Evolutionary conservation across 2,888 invertebrate species (phyloP).

Genomic region (Bembecia ichneumoniformis): DNA sequence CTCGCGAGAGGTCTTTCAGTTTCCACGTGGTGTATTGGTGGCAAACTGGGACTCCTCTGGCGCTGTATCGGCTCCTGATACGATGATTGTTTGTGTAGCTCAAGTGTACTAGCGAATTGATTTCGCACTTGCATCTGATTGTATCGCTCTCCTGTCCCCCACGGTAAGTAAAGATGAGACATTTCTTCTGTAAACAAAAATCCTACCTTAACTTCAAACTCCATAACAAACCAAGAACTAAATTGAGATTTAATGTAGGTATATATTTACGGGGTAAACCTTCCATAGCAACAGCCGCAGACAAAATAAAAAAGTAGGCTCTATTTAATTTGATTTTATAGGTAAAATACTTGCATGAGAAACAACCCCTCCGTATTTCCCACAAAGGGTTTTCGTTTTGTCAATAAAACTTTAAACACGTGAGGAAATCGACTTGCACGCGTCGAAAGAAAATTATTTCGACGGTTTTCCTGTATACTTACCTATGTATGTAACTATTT

Average conservation of each 20-base stretch:
- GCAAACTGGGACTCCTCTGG: constrained; percentile 78
- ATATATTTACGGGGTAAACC: constrained; percentile 20
- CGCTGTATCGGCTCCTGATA: constrained; percentile 57
- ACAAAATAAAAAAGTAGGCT: constrained; percentile 33
- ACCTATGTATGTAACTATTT: background rate
- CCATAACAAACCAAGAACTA: no score
- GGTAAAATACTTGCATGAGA: constrained; percentile 27
- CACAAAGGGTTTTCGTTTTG: constrained; percentile 56
- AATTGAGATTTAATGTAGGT: no score
- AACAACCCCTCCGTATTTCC: constrained; percentile 39
- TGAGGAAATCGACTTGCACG: background rate
- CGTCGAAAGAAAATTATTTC: background rate
- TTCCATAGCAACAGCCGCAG: constrained; percentile 44
- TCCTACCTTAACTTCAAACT: no score
- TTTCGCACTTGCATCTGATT: constrained; percentile 56
- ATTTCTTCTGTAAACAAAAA: constrained; percentile 79
- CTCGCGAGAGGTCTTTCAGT: constrained; percentile 34
- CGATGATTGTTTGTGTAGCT: constrained; percentile 53
- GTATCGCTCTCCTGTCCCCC: constrained; percentile 74
- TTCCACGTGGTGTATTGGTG: constrained; percentile 72
- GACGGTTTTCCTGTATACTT: background rate
- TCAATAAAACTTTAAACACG: constrained; percentile 36
- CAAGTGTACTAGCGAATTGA: constrained; percentile 63
- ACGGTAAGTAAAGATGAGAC: constrained; percentile 82
- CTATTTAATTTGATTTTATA: no score